phyloP scores from a whole-genome alignment of 2,113 vertebrate species.

The Hassar affinis region DNA sequence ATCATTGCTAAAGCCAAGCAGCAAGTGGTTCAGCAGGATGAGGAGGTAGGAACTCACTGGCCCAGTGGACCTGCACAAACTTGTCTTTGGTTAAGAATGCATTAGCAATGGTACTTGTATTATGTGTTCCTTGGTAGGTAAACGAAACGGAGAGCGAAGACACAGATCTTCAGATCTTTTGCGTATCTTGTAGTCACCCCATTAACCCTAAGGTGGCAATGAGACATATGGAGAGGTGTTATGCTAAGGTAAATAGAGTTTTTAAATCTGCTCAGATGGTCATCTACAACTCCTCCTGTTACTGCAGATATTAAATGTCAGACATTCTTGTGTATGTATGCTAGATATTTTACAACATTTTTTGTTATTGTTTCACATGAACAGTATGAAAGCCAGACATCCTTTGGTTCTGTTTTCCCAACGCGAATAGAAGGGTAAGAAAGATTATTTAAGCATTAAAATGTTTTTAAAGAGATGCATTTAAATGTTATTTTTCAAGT shows the following conservation, averaged over 20 bases:
- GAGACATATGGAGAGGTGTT: constrained; percentile 91
- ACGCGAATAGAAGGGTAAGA: constrained; percentile 91
- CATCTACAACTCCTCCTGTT: no score
- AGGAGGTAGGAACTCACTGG: constrained; percentile 76
- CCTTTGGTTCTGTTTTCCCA: constrained; percentile 92
- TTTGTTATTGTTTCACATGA: background rate
- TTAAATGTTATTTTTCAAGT: background rate
- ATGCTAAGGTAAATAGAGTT: constrained; percentile 79
- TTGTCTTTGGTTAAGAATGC: background rate
- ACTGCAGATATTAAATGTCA: background rate
- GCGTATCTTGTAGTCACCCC: constrained; percentile 90
- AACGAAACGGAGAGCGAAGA: constrained; percentile 88
- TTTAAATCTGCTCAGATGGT: background rate
- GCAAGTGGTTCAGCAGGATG: constrained; percentile 88
- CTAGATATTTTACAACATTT: background rate
- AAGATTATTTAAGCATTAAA: constrained; percentile 5
- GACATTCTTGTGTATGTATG: background rate
- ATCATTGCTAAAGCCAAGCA: constrained; percentile 93
- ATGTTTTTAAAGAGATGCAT: background rate
- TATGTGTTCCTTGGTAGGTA: constrained; percentile 65
- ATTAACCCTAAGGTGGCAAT: constrained; percentile 90
- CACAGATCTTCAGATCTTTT: constrained; percentile 91
- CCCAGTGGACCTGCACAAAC: background rate
- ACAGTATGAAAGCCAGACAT: constrained; percentile 93
- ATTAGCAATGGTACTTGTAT: background rate